Conservation (phyloP, 2,113 vertebrate species). For the Callospermophilus lateralis region DNA sequence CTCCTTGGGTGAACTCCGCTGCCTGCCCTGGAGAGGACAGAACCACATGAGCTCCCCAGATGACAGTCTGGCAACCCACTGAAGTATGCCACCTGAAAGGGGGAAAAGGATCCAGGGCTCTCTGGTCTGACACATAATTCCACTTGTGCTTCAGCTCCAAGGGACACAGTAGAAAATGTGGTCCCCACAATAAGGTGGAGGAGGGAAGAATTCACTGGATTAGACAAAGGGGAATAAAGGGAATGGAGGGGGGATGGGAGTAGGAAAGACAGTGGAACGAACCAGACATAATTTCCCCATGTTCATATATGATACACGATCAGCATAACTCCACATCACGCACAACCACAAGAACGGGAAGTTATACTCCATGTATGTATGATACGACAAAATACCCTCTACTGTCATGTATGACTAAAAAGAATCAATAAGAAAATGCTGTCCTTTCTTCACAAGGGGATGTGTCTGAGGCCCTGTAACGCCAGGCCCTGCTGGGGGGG, state of each 20-base stretch:
- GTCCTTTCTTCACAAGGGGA: not conserved
- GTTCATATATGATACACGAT: no score
- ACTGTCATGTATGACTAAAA: no score
- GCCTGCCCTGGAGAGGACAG: not conserved
- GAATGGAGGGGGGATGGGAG: no score
- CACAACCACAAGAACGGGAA: no score
- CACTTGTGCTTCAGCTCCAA: not conserved
- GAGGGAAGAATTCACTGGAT: no score
- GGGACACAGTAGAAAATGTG: not conserved
- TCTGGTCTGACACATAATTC: not conserved
- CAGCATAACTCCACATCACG: no score
- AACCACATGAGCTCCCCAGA: not conserved
- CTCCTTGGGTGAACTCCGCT: not conserved
- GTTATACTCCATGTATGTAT: no score
- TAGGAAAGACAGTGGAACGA: no score
- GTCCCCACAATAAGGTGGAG: no score
- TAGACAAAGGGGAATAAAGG: no score
- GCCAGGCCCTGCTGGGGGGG: not conserved
- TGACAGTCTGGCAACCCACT: not conserved
- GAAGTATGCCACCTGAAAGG: not conserved
- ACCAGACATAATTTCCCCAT: no score
- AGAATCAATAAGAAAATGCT: not conserved
- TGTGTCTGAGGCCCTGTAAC: not conserved
- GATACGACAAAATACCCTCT: no score
- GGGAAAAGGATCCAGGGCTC: not conserved